Evolutionary conservation across 2,113 vertebrate species (phyloP), one percentile per base, ranked within the genome.

Genomic region (Dasyornis broadbenti): DNA sequence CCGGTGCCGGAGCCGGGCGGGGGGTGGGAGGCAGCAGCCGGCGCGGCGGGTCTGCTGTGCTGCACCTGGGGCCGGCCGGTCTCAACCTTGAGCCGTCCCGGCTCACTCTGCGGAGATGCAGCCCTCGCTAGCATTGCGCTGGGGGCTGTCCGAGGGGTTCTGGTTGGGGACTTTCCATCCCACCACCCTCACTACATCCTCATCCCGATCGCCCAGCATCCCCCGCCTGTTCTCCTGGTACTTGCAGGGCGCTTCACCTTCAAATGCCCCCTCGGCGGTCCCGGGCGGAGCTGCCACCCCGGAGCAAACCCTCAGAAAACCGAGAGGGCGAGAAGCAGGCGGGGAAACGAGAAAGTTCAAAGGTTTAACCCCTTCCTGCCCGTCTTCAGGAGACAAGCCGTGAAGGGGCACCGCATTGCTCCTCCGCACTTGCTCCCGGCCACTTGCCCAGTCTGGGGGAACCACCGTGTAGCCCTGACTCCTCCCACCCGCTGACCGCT

Each of bases 201-300:
- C 80, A 40, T 11, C 14, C 33, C 7, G 18, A 39, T 39, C 23
- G 17, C 65, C 8, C 45, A 3, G 28, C 59, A 56, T 79, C 6
- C 35, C 10, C 26, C 4, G 10, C 64, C 61, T 79, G 64, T 22
- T 47, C 53, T 42, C 57, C 39, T 5, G 24, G 61, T 56, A 28
- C 39, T 71, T 44, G 57, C 33, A 8, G 40, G n/a, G 57, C 24
- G 15, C 45, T 91, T 97, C 90, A 95, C 95, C 96, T 97, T 97
- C 92, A 97, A 93, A 96, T 72, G 88, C 65, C 96, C 95, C 94
- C 56, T 73, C 30, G 30, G 82, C 37, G 2, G 31, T 79, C 27
- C 13, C 42, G 24, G 26, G 69, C 23, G 37, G 61, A 76, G 64
- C 44, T 75, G 47, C 18, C 7, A 1, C n/a, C 49, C 44, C 20